Evolutionary conservation across 2,888 invertebrate species (phyloP), one percentile per base, ranked within the genome.

Genomic region (Chrysolina oricalcia): DNA sequence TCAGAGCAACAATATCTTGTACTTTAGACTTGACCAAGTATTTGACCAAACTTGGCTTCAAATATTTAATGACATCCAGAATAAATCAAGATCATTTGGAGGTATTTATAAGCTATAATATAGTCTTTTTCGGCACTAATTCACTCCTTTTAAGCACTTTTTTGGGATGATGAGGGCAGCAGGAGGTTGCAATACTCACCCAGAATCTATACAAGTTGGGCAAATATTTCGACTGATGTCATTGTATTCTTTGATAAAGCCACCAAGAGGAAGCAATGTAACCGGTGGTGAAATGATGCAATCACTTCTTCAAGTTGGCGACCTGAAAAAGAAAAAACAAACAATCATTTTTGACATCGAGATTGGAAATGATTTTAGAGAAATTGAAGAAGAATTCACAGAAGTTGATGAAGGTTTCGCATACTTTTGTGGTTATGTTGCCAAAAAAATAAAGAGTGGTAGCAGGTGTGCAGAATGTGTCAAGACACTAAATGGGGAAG

Each of bases 381-480:
- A 63, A 35, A 35, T 63, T 35, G 63, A 63, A 2, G 63, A 63
- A 17, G 35, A 35, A 9, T 63, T 35, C 27, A 17, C 15, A n/a
- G 63, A 63, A 35, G 15, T 35, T n/a, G 35, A 27, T 35, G 63
- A 63, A 35, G 63, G 27, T 17, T 63, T 63, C 27, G 63, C 63
- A 27, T 63, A 63, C n/a, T 63, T 63, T 63, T 63, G 63, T 63
- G 63, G 63, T 8, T 63, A 63, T 35, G 40, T 63, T 15, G 13
- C 63, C 8, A 63, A 63, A 35, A 63, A 27, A 2, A 27, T 63
- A 0, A 63, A 63, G 15, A 35, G 15, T 2, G 27, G 6, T 15
- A 35, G 13, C 13, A 17, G 27, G 11, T 63, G 63, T 40, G 9
- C 1, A 9, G 9, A 35, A 15, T 63, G 63, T 40, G n/a, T 10